Base-by-base conservation (phyloP, 2,888 invertebrate genomes). In the Sinodicranocentrus sp. region DNA sequence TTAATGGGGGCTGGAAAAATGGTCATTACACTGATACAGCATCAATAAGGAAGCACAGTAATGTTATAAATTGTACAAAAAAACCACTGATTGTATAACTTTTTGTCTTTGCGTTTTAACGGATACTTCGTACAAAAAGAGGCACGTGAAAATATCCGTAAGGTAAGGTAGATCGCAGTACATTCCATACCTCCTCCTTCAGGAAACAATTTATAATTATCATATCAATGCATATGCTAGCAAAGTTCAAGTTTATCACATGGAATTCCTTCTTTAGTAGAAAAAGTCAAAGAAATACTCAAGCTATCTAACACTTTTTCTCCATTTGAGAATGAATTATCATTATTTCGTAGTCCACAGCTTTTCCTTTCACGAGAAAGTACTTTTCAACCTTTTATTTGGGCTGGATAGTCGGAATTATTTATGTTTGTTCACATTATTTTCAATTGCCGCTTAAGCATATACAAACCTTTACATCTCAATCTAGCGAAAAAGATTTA, bases 391-490 rank as follows among this genome's bases (percentile, higher is more conserved):
- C n/a, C 52, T n/a, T n/a, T 52, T 6, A 39, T 5, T 5, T 5
- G 13, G 13, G n/a, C 52, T 52, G 3, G 6, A 3, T 52, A 3
- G 5, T 52, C 21, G 25, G 57, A 39, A 71, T 19, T 70, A 70
- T 54, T 52, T 52, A 70, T 52, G 28, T 54, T 19, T 52, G 52
- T 52, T 39, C 39, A 8, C 26, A 19, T 13, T 25, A 28, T 15
- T n/a, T n/a, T 61, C 1, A 23, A 71, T 57, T 39, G 33, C 54
- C 71, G 21, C 57, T 57, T 39, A 57, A 5, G 33, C 26, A 23
- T 28, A 68, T 23, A 25, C 39, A 71, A 17, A 57, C n/a, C 15
- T 57, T 71, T 57, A 57, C 57, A 71, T 71, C 71, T 71, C 71
- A 71, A 71, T 71, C 39, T 19, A n/a, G 23, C 6, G 3, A n/a